Evolutionary conservation across 2,797 vertebrate genomes (phyloP), one percentile per base, ranked within the genome.

Genomic region (Phoeniculus purpureus): DNA sequence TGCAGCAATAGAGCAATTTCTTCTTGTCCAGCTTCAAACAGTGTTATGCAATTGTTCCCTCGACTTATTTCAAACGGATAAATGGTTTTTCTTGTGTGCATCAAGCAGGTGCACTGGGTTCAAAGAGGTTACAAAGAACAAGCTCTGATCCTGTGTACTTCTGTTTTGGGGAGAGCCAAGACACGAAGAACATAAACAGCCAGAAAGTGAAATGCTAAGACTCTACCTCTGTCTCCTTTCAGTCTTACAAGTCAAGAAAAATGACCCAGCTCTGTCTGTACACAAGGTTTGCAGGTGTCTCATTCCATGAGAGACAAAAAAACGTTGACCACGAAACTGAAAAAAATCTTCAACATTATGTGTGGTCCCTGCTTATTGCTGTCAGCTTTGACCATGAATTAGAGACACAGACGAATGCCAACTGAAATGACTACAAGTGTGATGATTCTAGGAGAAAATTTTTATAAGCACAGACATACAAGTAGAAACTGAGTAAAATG

Each of bases 1-100:
- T 94, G 62, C 78, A 96, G 88, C 75, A 95, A 96, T 94, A 91
- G 95, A 95, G 78, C 70, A 76, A 82, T 90, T 95, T 65, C 78
- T 95, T 94, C 89, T 86, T n/a, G 66, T 81, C 92, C 84, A 96
- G 85, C 93, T 72, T 56, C 89, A 96, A 76, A 11, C 87, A 90
- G 75, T 73, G 82, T 59, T 87, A 45, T 65, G 62, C 50, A 95
- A 90, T 87, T 66, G 14, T 82, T 94, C 81, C 51, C 76, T 40
- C 87, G 67, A 91, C 64, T 96, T 95, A 93, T 92, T 96, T 94
- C 89, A 91, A 87, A 76, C 60, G 64, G 67, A 52, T 81, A 90
- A 85, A 75, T 29, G 58, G 20, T 62, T 79, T 95, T 91, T 86
- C 71, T 90, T 85, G 27, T 80, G 59, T 37, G 71, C 68, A 80